Conservation (phyloP, 1,140 invertebrate species). For the Macrotrachela quadricornifera region DNA sequence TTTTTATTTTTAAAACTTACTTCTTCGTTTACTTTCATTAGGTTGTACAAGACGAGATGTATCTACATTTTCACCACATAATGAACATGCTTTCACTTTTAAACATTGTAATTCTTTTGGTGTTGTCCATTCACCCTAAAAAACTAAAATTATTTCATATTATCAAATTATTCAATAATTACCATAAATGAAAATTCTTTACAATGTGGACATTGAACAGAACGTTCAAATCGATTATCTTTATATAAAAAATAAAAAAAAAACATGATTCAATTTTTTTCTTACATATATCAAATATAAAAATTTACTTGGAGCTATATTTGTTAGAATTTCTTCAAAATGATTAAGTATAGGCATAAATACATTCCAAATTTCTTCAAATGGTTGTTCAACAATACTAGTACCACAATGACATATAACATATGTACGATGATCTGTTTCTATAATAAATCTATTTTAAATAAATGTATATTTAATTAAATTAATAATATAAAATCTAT, state of each 20-base stretch:
- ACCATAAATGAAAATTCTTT: constrained; percentile 12
- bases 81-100: constrained; percentile 12
- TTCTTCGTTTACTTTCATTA: constrained; percentile 13
- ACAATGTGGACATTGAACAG: constrained; percentile 16
- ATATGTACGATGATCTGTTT: no score
- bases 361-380: no score
- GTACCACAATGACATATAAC: no score
- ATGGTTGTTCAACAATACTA: no score
- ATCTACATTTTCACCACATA: constrained; percentile 14
- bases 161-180: no score
- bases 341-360: no score
- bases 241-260: not conserved
- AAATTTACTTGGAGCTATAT: not conserved
- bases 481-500: no score
- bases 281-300: not conserved
- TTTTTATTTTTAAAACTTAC: no score
- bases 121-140: constrained; percentile 17
- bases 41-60: constrained; percentile 16
- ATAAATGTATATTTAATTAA: no score
- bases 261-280: no score
- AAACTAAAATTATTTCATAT: no score
- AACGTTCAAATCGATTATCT: constrained; percentile 16
- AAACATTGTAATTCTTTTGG: constrained; percentile 17
- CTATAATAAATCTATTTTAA: no score
- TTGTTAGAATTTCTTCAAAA: not conserved